phyloP scores from a whole-genome alignment of 2,797 vertebrate species.

The Eidolon dupreanum region DNA sequence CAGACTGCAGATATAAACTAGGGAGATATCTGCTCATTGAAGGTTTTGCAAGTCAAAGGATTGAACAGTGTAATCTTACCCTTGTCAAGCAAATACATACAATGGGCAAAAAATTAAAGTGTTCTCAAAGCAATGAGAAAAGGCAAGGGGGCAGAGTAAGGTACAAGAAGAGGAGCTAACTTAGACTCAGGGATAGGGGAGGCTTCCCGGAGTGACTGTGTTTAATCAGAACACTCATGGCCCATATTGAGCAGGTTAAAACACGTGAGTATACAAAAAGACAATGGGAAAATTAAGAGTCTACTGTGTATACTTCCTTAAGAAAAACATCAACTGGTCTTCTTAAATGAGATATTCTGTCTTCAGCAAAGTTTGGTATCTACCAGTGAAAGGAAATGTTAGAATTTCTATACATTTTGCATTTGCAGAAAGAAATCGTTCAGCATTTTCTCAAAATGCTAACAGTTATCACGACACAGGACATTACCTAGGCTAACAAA shows the following conservation, averaged over 20 bases:
- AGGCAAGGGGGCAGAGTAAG: not conserved
- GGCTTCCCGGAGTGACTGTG: not conserved
- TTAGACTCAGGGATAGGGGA: not conserved
- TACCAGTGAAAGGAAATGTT: not conserved
- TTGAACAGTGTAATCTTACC: not conserved
- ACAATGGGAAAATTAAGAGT: constrained; percentile 14
- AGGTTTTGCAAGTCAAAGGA: not conserved
- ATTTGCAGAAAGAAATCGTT: not conserved
- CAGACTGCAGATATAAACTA: not conserved
- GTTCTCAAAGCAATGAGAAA: not conserved
- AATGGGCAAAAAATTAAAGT: not conserved
- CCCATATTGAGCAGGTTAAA: not conserved
- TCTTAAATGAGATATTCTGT: constrained; percentile 9
- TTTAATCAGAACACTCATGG: not conserved
- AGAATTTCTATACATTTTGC: constrained; percentile 37
- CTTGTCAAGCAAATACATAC: not conserved
- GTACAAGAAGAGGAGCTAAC: not conserved
- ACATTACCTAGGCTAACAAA: constrained; percentile 30
- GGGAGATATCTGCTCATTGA: not conserved
- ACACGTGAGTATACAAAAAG: not conserved
- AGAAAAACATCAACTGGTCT: constrained; percentile 10
- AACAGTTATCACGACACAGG: not conserved
- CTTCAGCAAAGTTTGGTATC: not conserved
- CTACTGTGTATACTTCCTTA: not conserved
- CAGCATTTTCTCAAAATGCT: constrained; percentile 40